Evolutionary conservation across 92 coral and sea anemone species (phyloP), one percentile per base, ranked within the genome.

Genomic region (Micromussa lordhowensis): DNA sequence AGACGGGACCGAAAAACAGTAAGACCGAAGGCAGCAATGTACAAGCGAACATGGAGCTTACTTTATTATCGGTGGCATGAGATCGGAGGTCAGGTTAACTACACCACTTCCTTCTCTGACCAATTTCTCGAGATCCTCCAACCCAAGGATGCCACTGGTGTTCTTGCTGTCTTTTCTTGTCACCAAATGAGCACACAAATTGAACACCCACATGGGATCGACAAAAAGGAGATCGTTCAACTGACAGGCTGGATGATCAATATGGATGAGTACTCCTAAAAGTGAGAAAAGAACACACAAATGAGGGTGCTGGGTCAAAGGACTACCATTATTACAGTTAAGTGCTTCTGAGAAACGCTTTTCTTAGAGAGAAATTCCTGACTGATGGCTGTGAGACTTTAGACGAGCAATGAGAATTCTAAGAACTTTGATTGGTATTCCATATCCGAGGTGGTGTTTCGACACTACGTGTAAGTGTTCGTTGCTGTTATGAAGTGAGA

Each of bases 231-330:
- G 71, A 72, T 96, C 96, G 55, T 89, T 93, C 86, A 98, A 77
- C 78, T 93, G 97, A 68, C 95, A 91, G 24, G 95, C 91, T 7
- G 99, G 99, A 69, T 98, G 95, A 22, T 95, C 99, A 48, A 88
- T 91, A 83, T 98, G 95, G 34, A 98, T 90, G 36, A 96, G 80
- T 2, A 97, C 92, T 74, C 99, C 99, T 97, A 88, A 24, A 29
- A 16, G 61, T 32, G 24, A 77, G 29, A 66, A 30, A 66, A 28
- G 0, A 66, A 11, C 4, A 61, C 29, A 22, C 16, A 61, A 5
- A 28, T 66, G 12, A 44, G 10, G 51, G 8, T 12, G 31, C 3
- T 26, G 18, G 17, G 32, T 44, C 12, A 44, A 44, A 44, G 51
- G 13, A 44, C 51, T 44, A 66, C 18, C 1, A 32, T 26, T 58